A percentile compares a stretch with the other conserved stretches of the same genome.
Conservation (phyloP, 2,797 vertebrate genomes). For the Malurus splendens region DNA sequence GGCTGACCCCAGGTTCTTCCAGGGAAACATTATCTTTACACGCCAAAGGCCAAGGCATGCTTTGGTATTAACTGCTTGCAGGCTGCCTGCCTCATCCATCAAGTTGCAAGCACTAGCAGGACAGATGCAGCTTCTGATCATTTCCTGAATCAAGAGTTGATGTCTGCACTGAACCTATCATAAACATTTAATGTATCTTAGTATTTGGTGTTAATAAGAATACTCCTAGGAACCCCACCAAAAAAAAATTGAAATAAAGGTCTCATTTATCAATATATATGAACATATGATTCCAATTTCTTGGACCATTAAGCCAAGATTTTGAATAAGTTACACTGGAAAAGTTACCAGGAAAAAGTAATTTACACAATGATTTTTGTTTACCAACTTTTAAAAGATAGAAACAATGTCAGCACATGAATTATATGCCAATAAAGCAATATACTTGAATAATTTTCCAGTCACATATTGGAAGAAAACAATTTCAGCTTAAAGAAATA, state of each 20-base stretch:
- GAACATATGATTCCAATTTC: conserved; percentile 36
- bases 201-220: background rate
- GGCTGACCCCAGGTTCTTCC: background rate
- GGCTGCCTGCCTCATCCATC: background rate
- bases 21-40: background rate
- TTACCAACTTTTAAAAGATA: conserved; percentile 20
- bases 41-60: background rate
- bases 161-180: background rate
- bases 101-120: background rate
- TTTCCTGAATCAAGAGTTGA: background rate
- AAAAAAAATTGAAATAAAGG: background rate
- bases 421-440: conserved; percentile 35
- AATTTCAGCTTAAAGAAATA: conserved; percentile 31
- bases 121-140: background rate
- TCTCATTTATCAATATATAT: conserved; percentile 37
- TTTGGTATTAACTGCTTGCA: background rate
- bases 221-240: background rate
- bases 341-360: background rate
- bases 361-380: conserved; percentile 45
- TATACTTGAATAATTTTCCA: conserved; percentile 11
- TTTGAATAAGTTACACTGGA: conserved; percentile 1
- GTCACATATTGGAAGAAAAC: conserved; percentile 17
- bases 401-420: conserved; percentile 17
- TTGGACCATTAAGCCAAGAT: conserved; percentile 28
- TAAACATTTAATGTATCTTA: background rate